Evolutionary conservation across 2,888 invertebrate species (phyloP).

Genomic region (Heteropelma amictum): DNA sequence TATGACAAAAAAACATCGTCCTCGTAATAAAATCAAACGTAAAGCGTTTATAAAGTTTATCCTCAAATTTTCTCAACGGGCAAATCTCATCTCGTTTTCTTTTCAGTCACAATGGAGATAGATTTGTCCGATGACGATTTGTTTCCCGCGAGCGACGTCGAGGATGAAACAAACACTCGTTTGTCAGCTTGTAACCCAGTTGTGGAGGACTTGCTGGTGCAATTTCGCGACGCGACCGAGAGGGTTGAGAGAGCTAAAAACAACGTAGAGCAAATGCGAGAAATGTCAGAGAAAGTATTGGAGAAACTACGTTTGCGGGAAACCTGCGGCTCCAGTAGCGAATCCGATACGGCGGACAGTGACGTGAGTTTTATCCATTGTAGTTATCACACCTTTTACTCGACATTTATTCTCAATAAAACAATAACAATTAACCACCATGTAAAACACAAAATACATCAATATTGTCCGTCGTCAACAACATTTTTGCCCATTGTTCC

Average conservation of each 20-base stretch:
- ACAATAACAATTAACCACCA: too few relatives aligned
- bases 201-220: constrained; percentile 67
- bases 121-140: constrained; percentile 64
- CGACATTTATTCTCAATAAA: too few relatives aligned
- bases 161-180: constrained; percentile 46
- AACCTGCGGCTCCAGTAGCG: constrained; percentile 59
- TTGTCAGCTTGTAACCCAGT: constrained; percentile 64
- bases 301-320: constrained; percentile 60
- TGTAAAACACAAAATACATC: too few relatives aligned
- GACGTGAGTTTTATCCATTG: constrained; percentile 62
- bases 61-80: too few relatives aligned
- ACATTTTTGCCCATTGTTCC: too few relatives aligned
- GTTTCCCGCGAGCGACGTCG: constrained; percentile 60
- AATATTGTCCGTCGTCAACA: too few relatives aligned
- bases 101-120: constrained; percentile 27
- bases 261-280: constrained; percentile 61
- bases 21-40: too few relatives aligned
- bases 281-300: constrained; percentile 57
- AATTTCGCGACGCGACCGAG: constrained; percentile 59
- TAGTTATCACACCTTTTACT: neutral
- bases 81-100: too few relatives aligned
- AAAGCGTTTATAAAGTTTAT: too few relatives aligned
- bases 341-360: constrained; percentile 65
- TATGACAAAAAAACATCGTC: too few relatives aligned
- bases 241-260: constrained; percentile 61